phyloP scores from a whole-genome alignment of 2,797 vertebrate genomes.

The Merluccius polli region DNA sequence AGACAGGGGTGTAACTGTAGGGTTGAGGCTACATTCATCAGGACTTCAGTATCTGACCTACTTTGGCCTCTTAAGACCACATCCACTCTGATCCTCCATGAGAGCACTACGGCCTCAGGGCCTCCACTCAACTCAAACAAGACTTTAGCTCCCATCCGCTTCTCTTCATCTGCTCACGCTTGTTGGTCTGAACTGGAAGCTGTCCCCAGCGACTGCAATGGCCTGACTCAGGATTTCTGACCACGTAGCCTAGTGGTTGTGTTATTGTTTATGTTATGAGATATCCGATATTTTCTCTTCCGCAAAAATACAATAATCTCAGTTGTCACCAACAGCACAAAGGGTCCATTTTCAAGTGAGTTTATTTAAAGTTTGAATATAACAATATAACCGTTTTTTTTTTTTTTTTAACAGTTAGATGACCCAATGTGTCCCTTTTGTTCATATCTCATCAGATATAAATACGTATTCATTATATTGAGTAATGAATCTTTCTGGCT shows the following conservation, averaged over 20 bases:
- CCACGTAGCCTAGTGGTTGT: too few relatives aligned
- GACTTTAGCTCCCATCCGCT: neutral
- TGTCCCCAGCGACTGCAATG: too few relatives aligned
- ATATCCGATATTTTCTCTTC: neutral
- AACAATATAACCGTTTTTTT: neutral
- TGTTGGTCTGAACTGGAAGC: neutral
- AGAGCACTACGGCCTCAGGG: neutral
- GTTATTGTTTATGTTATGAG: neutral
- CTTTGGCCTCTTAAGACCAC: neutral
- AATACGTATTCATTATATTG: neutral
- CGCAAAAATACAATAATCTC: neutral
- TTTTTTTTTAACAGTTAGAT: neutral
- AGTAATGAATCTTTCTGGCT: neutral
- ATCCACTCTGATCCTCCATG: neutral
- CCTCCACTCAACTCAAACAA: neutral
- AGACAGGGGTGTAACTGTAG: neutral
- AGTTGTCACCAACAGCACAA: neutral
- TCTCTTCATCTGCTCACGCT: neutral
- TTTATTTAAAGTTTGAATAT: neutral
- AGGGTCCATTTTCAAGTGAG: neutral
- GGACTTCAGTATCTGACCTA: too few relatives aligned
- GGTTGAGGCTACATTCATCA: neutral
- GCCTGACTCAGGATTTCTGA: too few relatives aligned
- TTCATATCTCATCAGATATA: neutral
- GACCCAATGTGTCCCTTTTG: too few relatives aligned